phyloP scores from a whole-genome alignment of 1,140 invertebrate genomes.

The Temnothorax curvispinosus region DNA sequence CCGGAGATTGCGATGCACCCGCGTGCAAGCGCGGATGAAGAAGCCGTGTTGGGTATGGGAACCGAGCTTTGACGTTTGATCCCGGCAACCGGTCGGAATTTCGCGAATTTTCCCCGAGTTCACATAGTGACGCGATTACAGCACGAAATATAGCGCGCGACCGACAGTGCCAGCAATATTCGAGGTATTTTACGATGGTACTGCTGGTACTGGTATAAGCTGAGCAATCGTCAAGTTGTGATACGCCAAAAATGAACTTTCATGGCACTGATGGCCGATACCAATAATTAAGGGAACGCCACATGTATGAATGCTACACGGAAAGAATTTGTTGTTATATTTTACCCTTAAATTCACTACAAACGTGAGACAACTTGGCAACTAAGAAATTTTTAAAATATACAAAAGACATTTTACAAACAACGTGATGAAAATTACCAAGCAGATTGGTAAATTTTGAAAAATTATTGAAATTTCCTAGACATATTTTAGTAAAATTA shows the following conservation, averaged over 20 bases:
- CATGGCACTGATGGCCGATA: neutral
- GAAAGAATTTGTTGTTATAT: too few relatives aligned
- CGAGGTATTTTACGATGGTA: neutral
- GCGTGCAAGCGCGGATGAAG: constrained; percentile 17
- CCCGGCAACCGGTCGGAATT: constrained; percentile 56
- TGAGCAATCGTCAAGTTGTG: neutral
- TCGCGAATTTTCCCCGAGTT: constrained; percentile 65
- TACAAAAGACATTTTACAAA: too few relatives aligned
- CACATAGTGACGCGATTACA: constrained; percentile 23
- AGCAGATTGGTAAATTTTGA: too few relatives aligned
- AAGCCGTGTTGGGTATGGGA: constrained; percentile 1
- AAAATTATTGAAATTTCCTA: too few relatives aligned
- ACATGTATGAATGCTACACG: neutral
- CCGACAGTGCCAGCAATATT: constrained; percentile 9
- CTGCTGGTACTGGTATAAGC: neutral
- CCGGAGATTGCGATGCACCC: constrained; percentile 24
- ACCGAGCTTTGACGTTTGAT: constrained; percentile 68
- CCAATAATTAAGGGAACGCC: neutral
- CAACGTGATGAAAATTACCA: too few relatives aligned
- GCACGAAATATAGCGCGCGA: neutral
- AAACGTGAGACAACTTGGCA: too few relatives aligned
- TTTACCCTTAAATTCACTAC: too few relatives aligned
- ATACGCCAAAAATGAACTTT: neutral
- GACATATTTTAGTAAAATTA: too few relatives aligned
- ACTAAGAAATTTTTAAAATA: too few relatives aligned